Base-by-base conservation (phyloP, 2,888 invertebrate species). In the Diarsia mendica region DNA sequence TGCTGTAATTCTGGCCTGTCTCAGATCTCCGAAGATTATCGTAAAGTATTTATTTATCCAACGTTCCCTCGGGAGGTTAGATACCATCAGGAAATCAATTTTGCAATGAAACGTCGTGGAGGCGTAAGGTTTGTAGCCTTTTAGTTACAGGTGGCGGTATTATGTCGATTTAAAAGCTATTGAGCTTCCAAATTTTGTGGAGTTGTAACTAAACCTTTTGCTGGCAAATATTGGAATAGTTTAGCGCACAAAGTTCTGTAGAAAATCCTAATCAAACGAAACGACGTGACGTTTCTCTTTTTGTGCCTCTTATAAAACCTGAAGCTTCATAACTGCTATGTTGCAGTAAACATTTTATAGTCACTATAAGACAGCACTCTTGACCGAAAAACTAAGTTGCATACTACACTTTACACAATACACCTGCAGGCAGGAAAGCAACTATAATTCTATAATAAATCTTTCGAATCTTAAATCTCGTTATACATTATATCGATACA, bases 31-130 rank as follows among this genome's bases (percentile, higher is more conserved):
- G 89, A 87, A 95, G 95, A 96, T 96, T 95, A 95, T 95, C 94
- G 92, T 93, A 94, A 95, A 95, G 94, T 95, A 95, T 96, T 96
- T 96, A 96, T 96, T 96, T 96, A 95, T 95, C 95, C 95, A 94
- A 83, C 90, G 90, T 94, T 93, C 95, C 95, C 95, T 93, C 92
- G 90, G 95, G 96, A 94, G 92, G 91, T 93, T 92, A 93, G 96
- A 96, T 96, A 95, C 89, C 93, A 96, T 96, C 96, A 89, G 93
- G 94, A 93, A 96, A 96, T 96, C 96, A 96, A 96, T 96, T 96
- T 96, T 93, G 93, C 93, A 91, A 91, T 92, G 92, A 94, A 94
- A 93, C 94, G 92, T 95, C 94, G 94, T 90, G 94, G 93, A 94
- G 95, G 95, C 95, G 95, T 94, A 92, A 94, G 90, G 91, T 92